phyloP scores from a whole-genome alignment of 2,888 invertebrate genomes.

The Synanthedon myopaeformis region DNA sequence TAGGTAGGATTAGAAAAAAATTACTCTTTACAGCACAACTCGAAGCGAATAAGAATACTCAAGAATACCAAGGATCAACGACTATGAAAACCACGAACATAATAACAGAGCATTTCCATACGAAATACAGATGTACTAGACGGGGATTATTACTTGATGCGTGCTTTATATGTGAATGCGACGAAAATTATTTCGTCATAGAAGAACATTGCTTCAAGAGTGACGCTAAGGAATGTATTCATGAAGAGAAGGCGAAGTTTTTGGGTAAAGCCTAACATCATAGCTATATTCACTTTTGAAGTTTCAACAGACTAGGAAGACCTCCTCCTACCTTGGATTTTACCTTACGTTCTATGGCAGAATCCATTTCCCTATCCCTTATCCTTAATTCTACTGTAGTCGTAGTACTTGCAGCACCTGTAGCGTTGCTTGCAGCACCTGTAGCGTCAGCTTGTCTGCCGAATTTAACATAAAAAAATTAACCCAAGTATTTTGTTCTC shows the following conservation, averaged over 20 bases:
- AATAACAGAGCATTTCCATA: conserved; percentile 22
- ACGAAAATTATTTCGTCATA: conserved; percentile 15
- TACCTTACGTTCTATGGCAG: background rate
- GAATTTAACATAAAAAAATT: too few relatives aligned
- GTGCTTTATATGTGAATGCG: conserved; percentile 48
- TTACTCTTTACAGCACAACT: background rate
- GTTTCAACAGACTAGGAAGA: too few relatives aligned
- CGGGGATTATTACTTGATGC: conserved; percentile 28
- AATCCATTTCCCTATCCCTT: too few relatives aligned
- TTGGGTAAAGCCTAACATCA: conserved; percentile 8
- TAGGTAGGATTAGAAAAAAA: background rate
- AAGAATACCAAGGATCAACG: background rate
- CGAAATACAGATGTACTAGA: conserved; percentile 25
- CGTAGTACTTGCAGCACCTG: too few relatives aligned
- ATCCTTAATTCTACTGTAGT: too few relatives aligned
- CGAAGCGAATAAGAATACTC: background rate
- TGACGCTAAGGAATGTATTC: conserved; percentile 20
- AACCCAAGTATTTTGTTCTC: too few relatives aligned
- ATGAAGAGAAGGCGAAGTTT: conserved; percentile 24
- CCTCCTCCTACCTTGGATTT: background rate
- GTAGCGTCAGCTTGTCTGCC: too few relatives aligned
- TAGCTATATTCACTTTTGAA: too few relatives aligned
- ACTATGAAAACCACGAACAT: too few relatives aligned
- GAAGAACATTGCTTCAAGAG: conserved; percentile 47
- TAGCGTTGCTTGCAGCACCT: too few relatives aligned